Evolutionary conservation across 2,888 invertebrate genomes (phyloP), one percentile per base, ranked within the genome.

Genomic region (Camponotus fellah): DNA sequence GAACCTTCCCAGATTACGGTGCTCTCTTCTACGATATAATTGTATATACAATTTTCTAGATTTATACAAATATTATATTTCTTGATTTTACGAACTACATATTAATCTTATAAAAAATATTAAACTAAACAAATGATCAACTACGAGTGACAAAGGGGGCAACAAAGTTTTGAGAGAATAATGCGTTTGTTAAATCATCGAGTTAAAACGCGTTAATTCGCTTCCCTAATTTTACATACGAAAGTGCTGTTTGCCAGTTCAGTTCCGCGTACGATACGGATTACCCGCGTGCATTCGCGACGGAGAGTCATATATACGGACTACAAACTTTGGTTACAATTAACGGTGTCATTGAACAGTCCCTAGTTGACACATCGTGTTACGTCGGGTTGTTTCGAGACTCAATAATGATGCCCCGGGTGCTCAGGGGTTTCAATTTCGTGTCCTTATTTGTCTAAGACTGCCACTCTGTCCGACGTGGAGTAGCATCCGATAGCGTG

Each of bases 361-460:
- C 37, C 37, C 46, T 60, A 77, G 58, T 82, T 76, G 77, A 76
- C 65, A 46, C 43, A 65, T 77, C 77, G n/a, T 56, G 77, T 58
- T 62, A 56, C 65, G n/a, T 53, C 68, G 14, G 53, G 46, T 80
- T 72, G 72, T 72, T 80, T 72, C 85, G 79, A 84, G 68, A 85
- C 65, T 75, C 85, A 77, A 85, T 85, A 85, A 86, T 85, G 71
- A 72, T 56, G 49, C 71, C 43, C 32, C 49, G 32, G 66, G n/a
- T 49, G 17, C 49, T 32, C 49, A 32, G 32, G 46, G 34, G 46
- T 72, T 86, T 86, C 86, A 86, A 83, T 86, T 86, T 86, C 83
- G 72, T 68, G 80, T 77, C 76, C 80, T 86, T 86, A 83, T 85
- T 85, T 85, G 72, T 34, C 64, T 69, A 56, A 56, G 66, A 72